phyloP scores from a whole-genome alignment of 2,797 vertebrate species.

The Danio albolineatus region DNA sequence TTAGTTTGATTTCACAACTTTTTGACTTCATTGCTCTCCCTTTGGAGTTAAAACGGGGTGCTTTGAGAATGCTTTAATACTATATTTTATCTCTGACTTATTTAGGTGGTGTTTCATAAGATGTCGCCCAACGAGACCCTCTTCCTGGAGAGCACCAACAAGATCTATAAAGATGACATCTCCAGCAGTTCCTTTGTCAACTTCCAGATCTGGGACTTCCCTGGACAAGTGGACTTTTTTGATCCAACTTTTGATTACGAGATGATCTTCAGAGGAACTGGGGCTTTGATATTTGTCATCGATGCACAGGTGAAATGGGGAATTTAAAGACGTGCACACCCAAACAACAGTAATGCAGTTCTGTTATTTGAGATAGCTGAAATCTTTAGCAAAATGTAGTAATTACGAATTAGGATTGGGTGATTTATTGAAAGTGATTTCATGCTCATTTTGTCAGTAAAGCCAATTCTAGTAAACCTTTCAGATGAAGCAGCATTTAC shows the following conservation, averaged over 20 bases:
- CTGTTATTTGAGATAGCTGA: not conserved
- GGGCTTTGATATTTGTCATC: slow-evolving; percentile 98
- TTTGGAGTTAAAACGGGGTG: not conserved
- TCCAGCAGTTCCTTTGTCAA: slow-evolving; percentile 99
- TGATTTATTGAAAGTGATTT: no score
- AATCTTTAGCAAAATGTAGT: not conserved
- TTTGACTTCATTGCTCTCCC: not conserved
- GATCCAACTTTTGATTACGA: slow-evolving; percentile 99
- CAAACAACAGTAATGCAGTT: not conserved
- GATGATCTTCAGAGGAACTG: slow-evolving; percentile 99
- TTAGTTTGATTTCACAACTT: slow-evolving; percentile 46
- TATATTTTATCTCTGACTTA: not conserved
- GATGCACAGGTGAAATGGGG: slow-evolving; percentile 90
- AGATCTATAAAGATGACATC: slow-evolving; percentile 99
- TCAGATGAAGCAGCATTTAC: no score
- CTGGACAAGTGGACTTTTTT: slow-evolving; percentile 98
- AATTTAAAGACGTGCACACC: not conserved
- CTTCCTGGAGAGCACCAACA: slow-evolving; percentile 99
- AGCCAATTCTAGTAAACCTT: no score
- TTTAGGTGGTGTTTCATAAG: slow-evolving; percentile 98
- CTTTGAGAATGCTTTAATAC: not conserved
- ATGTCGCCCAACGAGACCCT: slow-evolving; percentile 99
- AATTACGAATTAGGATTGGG: not conserved
- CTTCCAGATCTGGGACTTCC: slow-evolving; percentile 99
- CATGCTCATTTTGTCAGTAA: no score